Base-by-base conservation (phyloP, 1,140 invertebrate genomes). In the Diachasma alloeum region DNA sequence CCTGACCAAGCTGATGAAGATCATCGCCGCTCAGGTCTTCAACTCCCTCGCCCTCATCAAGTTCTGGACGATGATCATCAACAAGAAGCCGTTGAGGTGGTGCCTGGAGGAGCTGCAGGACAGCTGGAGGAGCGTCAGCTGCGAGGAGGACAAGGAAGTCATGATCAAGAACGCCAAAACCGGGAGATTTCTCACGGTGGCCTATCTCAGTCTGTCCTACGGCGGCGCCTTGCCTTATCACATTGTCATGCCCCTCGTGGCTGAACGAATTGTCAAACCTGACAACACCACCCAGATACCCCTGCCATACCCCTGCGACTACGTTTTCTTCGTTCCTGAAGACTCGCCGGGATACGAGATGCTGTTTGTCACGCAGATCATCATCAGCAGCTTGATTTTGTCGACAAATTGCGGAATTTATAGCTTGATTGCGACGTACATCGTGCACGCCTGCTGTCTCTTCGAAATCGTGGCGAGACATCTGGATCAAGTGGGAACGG, bases 211-310 rank as follows among this genome's bases (percentile, higher is more conserved):
- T 17, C 74, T 88, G 4, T 84, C 83, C 5, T 87, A 87, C 53
- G 85, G 85, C 4, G 87, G 87, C 0, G 86, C 86, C 0, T 72
- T 89, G 9, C 87, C 87, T 3, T 88, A 89, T 81, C 86, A 88
- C 39, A 84, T 88, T 10, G 81, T 88, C 6, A 80, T 87, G 80
- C 87, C 87, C 0, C 39, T 88, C 1, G 68, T 87, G n/a, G 82
- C 78, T 0, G 83, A 86, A 0, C 80, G 81, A 66, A 72, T 86
- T 9, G 79, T 84, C 0, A 87, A 83, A 5, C 70, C 67, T 0
- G 84, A 86, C 37, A 88, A 88, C 17, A 83, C 78, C 3, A 87
- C 84, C 0, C 84, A 84, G 70, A 86, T 88, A 72, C 86, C 87
- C 0, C 5, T 89, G n/a, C 87, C 87, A 0, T 88, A 89, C 72